These are phyloP conservation scores for Meloe dianella DNA, from an alignment of 2,888 invertebrate species.

Conservation along the genomic window DNA sequence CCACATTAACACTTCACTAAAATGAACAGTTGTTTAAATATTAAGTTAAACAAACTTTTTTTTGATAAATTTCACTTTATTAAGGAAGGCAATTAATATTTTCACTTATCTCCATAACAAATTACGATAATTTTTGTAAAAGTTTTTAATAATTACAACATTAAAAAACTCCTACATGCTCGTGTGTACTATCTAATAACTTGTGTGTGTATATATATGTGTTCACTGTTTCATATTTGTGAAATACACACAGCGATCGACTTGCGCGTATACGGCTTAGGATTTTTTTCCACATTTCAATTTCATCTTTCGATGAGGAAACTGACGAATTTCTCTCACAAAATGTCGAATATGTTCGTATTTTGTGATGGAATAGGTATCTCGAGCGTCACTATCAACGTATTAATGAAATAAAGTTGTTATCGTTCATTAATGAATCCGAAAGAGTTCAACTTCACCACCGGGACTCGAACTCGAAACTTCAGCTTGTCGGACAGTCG, in stretches of 20 bases:
- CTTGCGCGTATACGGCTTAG: constrained; percentile 26
- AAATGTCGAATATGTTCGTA: too few relatives aligned
- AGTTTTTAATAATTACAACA: neutral
- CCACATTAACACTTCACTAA: neutral
- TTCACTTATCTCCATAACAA: too few relatives aligned
- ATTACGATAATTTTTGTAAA: too few relatives aligned
- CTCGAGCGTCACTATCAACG: too few relatives aligned
- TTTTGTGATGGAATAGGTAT: too few relatives aligned
- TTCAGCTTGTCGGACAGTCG: too few relatives aligned
- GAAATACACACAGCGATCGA: constrained; percentile 34
- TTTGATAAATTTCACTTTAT: neutral
- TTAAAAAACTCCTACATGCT: constrained; percentile 25
- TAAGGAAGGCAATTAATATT: neutral
- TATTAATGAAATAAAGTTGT: too few relatives aligned
- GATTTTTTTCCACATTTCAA: constrained; percentile 26
- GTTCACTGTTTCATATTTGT: constrained; percentile 4
- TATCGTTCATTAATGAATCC: too few relatives aligned
- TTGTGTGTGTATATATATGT: too few relatives aligned
- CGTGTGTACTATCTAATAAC: constrained; percentile 26
- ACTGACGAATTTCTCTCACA: too few relatives aligned
- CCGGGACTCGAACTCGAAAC: too few relatives aligned
- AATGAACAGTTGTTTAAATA: neutral
- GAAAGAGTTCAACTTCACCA: too few relatives aligned
- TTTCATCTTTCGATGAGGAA: neutral
- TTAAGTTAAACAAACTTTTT: neutral